Base-by-base conservation (phyloP, 1,140 invertebrate genomes). In the Holotrichia oblita region DNA sequence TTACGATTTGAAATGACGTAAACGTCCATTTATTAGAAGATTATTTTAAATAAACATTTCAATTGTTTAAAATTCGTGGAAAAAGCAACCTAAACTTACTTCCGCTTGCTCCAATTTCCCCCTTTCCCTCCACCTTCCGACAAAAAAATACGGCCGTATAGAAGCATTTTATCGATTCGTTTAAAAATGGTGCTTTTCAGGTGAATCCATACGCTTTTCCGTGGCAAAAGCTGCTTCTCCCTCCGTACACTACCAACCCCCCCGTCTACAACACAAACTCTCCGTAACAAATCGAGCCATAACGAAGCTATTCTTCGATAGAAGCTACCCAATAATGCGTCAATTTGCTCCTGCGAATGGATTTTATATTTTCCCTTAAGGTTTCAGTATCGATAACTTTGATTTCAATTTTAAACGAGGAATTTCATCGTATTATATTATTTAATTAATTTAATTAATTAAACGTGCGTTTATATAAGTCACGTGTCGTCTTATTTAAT, bases 111-210 rank as follows among this genome's bases (percentile, higher is more conserved):
- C n/a, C 44, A 17, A 48, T 8, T 48, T 8, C 44, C 10, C 10
- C 44, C 44, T 10, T 17, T 2, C n/a, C 7, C 44, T 6, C 44
- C n/a, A n/a, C n/a, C 10, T 64, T 20, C 61, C 20, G 61, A 9
- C n/a, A 27, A 69, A 69, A 69, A 69, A 3, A 14, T 17, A 6
- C 12, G 48, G 2, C n/a, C 22, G 61, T 9, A 34, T 34, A 34
- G 27, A 4, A 34, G 27, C 27, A 34, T 34, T 34, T 34, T 69
- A 69, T 69, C 12, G 61, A 69, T 69, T 69, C 61, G 20, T 34
- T 69, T 17, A 69, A 69, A 69, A 69, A 69, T 69, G 61, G 22
- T 20, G 61, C 20, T 69, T 69, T 69, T 69, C 61, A 69, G 61
- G 61, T 69, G 27, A 69, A 69, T 69, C 61, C 14, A 69, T 55